phyloP scores from a whole-genome alignment of 2,888 invertebrate species.

The Antitype chi region DNA sequence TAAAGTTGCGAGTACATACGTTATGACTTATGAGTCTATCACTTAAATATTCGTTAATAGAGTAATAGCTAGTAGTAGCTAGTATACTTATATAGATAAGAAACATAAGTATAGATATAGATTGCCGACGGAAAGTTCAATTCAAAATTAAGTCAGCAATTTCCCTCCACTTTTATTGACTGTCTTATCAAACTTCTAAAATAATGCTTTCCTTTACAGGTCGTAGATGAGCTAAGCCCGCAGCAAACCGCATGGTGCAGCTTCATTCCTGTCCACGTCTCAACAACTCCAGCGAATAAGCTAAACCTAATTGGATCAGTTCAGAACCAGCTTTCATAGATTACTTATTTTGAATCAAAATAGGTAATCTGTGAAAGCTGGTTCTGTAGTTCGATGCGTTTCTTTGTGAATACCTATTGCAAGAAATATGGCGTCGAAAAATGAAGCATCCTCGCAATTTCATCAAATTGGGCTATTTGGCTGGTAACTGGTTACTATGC shows the following conservation, averaged over 20 bases:
- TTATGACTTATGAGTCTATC: too few relatives aligned
- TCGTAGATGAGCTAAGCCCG: neutral
- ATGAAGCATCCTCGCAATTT: neutral
- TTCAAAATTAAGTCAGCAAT: neutral
- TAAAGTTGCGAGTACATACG: too few relatives aligned
- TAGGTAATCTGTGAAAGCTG: conserved; percentile 51
- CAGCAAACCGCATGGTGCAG: neutral
- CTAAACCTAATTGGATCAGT: neutral
- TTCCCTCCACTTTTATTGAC: neutral
- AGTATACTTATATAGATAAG: too few relatives aligned
- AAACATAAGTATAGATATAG: neutral
- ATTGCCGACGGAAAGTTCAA: neutral
- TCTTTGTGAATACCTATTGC: too few relatives aligned
- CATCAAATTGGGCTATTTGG: conserved; percentile 19
- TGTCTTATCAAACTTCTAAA: neutral
- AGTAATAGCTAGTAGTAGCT: too few relatives aligned
- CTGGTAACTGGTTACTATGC: neutral
- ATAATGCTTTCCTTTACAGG: conserved; percentile 3
- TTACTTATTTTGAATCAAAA: conserved; percentile 13
- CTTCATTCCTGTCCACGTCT: neutral
- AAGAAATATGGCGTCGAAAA: neutral
- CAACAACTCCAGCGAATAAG: neutral
- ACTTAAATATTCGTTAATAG: too few relatives aligned
- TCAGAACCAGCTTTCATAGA: conserved; percentile 43
- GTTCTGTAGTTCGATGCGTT: neutral